These are phyloP conservation scores for Cynoglossus semilaevis DNA, from an alignment of 2,113 vertebrate species.

Conservation along the genomic window DNA sequence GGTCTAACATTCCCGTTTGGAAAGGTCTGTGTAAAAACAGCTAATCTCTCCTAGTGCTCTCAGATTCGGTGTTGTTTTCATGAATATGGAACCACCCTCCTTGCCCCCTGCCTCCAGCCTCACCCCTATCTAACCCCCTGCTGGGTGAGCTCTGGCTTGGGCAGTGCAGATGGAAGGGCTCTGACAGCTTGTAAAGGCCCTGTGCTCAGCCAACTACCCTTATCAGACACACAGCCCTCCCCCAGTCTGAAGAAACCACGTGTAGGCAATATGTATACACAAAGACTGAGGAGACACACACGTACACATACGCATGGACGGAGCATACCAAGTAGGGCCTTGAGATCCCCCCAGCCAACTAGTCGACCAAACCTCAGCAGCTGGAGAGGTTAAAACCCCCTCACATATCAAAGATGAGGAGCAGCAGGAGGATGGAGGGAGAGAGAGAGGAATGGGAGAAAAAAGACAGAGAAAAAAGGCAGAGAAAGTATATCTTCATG, in stretches of 20 bases:
- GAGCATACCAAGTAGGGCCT: conserved; percentile 78
- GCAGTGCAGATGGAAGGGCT: conserved; percentile 71
- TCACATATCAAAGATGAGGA: conserved; percentile 78
- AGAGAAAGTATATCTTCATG: conserved; percentile 78
- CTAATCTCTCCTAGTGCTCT: conserved; percentile 23
- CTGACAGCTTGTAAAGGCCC: conserved; percentile 80
- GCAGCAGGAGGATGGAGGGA: conserved; percentile 68
- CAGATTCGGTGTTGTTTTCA: conserved; percentile 44
- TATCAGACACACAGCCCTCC: conserved; percentile 74
- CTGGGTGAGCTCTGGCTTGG: conserved; percentile 69
- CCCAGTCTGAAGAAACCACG: conserved; percentile 61
- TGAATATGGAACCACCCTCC: conserved; percentile 56
- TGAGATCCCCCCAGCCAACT: conserved; percentile 68
- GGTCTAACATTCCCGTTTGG: not conserved
- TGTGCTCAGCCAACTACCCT: conserved; percentile 70
- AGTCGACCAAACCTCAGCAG: conserved; percentile 73
- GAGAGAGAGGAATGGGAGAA: conserved; percentile 60
- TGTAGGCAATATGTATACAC: conserved; percentile 54
- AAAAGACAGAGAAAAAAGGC: too few species aligned
- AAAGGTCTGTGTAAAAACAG: not conserved
- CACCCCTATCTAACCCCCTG: conserved; percentile 65
- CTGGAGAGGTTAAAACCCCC: conserved; percentile 81
- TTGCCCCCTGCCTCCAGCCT: conserved; percentile 52
- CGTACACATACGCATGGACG: conserved; percentile 50
- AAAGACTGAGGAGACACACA: conserved; percentile 38